Evolutionary conservation across 2,113 vertebrate species (phyloP), one percentile per base, ranked within the genome.

Genomic region (Pelmatolapia mariae): DNA sequence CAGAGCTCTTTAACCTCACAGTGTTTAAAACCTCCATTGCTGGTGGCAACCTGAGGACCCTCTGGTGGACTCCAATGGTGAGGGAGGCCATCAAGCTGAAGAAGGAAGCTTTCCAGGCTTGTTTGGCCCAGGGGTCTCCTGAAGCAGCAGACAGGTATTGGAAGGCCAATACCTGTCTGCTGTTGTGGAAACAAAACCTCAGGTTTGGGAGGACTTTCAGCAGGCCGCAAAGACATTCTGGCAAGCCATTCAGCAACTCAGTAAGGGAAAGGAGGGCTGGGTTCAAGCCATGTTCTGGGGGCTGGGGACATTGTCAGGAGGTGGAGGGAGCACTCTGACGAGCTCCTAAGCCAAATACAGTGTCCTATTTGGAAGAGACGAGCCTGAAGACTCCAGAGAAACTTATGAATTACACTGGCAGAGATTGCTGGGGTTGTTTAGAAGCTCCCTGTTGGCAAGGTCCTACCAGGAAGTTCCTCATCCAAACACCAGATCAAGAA

Each of bases 141-240:
- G 38, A 73, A 26, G 8, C 66, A 43, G 36, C 0, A 0, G n/a
- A 43, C 36, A 24, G 66, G 12, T 71, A 71, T 24, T 71, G 5
- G 12, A 73, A 26, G 40, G 40, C 63, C 19, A 8, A 68, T 22
- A 40, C 6, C 10, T 11, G 31, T 36, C 31, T 0, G 2, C 6
- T 63, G 68, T 26, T 18, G 40, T 73, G 5, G 8, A 73, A 73
- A 24, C n/a, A 26, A 16, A 73, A 45, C 22, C 13, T 45, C 8
- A 24, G 5, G 13, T 73, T 24, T 73, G 22, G 38, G 8, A 45
- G 22, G 38, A 73, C 22, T 18, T 73, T 26, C 22, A 38, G 13
- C 22, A 73, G 38, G 22, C 22, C 68, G 18, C 15, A 9, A 24
- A 26, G 66, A 16, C 0, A 5, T 45, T 45, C 38, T 10, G 63